phyloP scores from a whole-genome alignment of 2,888 invertebrate genomes.

The Charanyca ferruginea region DNA sequence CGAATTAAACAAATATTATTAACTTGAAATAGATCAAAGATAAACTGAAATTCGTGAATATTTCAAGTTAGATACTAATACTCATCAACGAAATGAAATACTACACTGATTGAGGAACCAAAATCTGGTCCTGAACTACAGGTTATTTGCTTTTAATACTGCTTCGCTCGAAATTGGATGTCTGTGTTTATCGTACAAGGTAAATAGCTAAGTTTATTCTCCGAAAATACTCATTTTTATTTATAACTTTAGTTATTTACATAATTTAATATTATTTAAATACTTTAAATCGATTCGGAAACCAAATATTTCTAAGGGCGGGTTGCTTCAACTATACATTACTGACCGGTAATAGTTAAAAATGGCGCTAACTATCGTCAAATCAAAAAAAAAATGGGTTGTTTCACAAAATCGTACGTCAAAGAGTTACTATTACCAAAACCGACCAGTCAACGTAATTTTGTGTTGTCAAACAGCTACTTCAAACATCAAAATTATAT shows the following conservation, averaged over 20 bases:
- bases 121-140: constrained; percentile 15
- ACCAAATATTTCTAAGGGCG: too few relatives aligned
- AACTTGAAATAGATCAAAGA: constrained; percentile 12
- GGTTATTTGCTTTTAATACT: constrained; percentile 52
- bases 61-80: constrained; percentile 21
- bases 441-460: too few relatives aligned
- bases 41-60: constrained; percentile 12
- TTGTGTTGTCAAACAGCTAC: too few relatives aligned
- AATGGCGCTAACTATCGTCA: too few relatives aligned
- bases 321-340: too few relatives aligned
- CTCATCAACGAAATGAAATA: constrained; percentile 35
- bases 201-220: constrained; percentile 26
- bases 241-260: not conserved
- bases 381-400: too few relatives aligned
- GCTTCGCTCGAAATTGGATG: constrained; percentile 20
- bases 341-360: too few relatives aligned
- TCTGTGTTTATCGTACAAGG: constrained; percentile 18
- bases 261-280: too few relatives aligned
- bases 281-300: too few relatives aligned
- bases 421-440: too few relatives aligned
- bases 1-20: constrained; percentile 26
- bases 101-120: constrained; percentile 24
- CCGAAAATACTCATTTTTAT: constrained; percentile 4
- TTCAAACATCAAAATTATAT: too few relatives aligned
- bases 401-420: too few relatives aligned